Evolutionary conservation across 2,797 vertebrate species (phyloP).

Genomic region (Anomalospiza imberbis): DNA sequence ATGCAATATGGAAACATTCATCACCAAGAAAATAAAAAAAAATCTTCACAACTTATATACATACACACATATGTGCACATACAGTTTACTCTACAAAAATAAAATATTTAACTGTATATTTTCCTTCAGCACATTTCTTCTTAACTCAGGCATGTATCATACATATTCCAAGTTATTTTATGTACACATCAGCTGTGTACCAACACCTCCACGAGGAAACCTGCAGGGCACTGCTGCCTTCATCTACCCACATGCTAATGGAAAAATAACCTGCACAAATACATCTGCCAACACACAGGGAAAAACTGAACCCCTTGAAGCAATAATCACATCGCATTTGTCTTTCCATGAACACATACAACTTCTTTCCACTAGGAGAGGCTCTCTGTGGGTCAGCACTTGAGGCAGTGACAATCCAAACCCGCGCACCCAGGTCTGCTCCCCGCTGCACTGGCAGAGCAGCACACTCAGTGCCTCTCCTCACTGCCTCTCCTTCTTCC

Average conservation of each 20-base stretch:
- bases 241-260: neutral
- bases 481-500: neutral
- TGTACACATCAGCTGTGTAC: neutral
- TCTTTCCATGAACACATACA: neutral
- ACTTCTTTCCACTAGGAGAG: neutral
- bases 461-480: neutral
- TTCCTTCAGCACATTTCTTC: neutral
- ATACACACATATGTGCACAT: neutral
- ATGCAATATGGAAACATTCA: neutral
- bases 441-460: neutral
- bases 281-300: neutral
- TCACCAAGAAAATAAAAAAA: neutral
- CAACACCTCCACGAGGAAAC: neutral
- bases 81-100: neutral
- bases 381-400: neutral
- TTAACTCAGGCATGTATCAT: neutral
- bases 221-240: neutral
- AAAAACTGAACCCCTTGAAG: neutral
- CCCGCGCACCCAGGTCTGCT: accelerated
- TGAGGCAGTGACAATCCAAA: neutral
- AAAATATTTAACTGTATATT: neutral
- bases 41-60: neutral
- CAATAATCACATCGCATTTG: neutral
- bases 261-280: neutral
- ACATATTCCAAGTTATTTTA: neutral